These are phyloP conservation scores for Lomographa bimaculata DNA, from an alignment of 2,888 invertebrate genomes.

Conservation along the genomic window DNA sequence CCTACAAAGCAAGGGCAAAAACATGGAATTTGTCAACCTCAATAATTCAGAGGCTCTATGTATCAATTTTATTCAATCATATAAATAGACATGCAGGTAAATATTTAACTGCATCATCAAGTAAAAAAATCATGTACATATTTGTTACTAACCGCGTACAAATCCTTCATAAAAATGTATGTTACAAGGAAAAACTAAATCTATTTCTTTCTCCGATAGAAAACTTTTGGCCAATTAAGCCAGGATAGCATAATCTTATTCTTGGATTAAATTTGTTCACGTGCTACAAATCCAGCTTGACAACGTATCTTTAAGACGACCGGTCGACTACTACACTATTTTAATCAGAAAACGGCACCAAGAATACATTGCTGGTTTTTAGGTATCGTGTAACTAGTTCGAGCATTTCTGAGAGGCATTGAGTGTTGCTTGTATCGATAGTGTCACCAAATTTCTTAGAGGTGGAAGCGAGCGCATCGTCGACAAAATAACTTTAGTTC, in stretches of 20 bases:
- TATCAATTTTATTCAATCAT: too few species aligned
- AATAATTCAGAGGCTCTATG: too few species aligned
- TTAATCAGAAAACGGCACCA: slow-evolving; percentile 23
- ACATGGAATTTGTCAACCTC: too few species aligned
- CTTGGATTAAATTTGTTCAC: slow-evolving; percentile 72
- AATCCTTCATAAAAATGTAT: too few species aligned
- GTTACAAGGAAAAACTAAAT: too few species aligned
- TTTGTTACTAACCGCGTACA: too few species aligned
- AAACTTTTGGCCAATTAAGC: slow-evolving; percentile 51
- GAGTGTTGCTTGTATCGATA: slow-evolving; percentile 42
- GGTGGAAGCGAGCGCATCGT: slow-evolving; percentile 43
- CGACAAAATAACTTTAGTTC: slow-evolving; percentile 73
- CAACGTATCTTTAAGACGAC: slow-evolving; percentile 53
- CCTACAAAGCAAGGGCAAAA: background rate
- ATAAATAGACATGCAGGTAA: too few species aligned
- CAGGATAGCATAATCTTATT: slow-evolving; percentile 66
- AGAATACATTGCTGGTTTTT: slow-evolving; percentile 29
- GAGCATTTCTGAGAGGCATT: slow-evolving; percentile 44
- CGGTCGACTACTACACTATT: slow-evolving; percentile 32
- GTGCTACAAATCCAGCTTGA: slow-evolving; percentile 66
- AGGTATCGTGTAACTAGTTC: slow-evolving; percentile 1
- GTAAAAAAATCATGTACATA: too few species aligned
- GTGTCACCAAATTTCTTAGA: slow-evolving; percentile 35
- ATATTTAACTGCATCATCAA: too few species aligned
- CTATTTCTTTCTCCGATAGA: too few species aligned